These are phyloP conservation scores for Aptenodytes patagonicus DNA, from an alignment of 2,113 vertebrate genomes.

Conservation along the genomic window DNA sequence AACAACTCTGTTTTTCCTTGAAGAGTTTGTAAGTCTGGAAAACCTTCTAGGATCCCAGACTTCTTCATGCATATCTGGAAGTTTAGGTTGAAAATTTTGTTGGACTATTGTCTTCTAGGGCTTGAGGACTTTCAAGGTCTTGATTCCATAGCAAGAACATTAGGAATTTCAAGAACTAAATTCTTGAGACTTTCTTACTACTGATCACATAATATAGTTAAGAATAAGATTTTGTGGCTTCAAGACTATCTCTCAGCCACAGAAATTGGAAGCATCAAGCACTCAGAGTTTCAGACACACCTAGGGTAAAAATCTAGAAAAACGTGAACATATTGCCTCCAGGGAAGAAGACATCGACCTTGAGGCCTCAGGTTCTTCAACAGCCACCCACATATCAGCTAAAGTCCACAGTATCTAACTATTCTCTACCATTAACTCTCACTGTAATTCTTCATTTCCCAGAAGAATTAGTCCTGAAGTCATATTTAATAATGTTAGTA, in stretches of 20 bases:
- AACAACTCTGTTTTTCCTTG: neutral
- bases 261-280: neutral
- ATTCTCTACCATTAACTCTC: neutral
- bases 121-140: neutral
- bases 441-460: neutral
- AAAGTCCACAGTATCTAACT: neutral
- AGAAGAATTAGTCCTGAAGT: neutral
- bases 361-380: neutral
- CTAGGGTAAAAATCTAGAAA: neutral
- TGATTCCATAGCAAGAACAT: neutral
- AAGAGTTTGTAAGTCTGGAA: neutral
- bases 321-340: neutral
- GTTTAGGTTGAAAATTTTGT: neutral
- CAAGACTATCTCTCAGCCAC: neutral
- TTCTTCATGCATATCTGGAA: neutral
- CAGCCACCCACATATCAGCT: accelerated
- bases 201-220: neutral
- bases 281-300: neutral
- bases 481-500: neutral
- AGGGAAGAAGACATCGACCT: neutral
- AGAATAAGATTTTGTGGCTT: neutral
- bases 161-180: neutral
- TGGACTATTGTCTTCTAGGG: accelerated
- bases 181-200: neutral
- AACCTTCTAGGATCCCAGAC: neutral